Base-by-base conservation (phyloP, 2,888 invertebrate genomes). In the Patella caerulea region DNA sequence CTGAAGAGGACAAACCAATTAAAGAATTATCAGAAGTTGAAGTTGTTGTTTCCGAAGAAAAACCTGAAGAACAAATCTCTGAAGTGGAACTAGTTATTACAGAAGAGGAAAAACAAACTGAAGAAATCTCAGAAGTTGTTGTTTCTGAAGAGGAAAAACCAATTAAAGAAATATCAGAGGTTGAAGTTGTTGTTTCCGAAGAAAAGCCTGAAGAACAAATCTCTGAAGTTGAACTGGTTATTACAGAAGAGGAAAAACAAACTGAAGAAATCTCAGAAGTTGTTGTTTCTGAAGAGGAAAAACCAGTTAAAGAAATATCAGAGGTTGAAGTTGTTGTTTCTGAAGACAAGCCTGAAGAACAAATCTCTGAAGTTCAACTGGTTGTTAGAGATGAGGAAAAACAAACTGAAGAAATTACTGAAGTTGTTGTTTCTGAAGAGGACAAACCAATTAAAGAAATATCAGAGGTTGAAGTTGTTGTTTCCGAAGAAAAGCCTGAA, bases 51-150 rank as follows among this genome's bases (percentile, higher is more conserved):
- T 53, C 69, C 19, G 71, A 80, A 19, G 24, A 55, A 17, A 24
- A 73, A 29, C 56, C 55, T 15, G 34, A 53, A 71, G 55, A 24
- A 52, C 19, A 12, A 45, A 45, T 45, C 24, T n/a, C 45, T 29
- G 55, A 34, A 17, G n/a, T 73, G 3, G 72, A 45, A 45, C 12
- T 45, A 0, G 79, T 75, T 24, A 14, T 24, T 65, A 24, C 65
- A 65, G 24, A 65, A 24, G 45, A 45, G 1, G 69, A 52, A 53
- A 86, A 90, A 73, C 86, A 88, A 53, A 88, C 88, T 0, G 90
- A 92, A 81, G 88, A 92, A 78, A 73, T 93, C 17, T 87, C 90
- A 17, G 75, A 76, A 73, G 71, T 76, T 17, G 76, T 24, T 45
- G 29, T 55, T 24, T 59, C 54, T 17, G 14, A 65, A 12, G 24